These are phyloP conservation scores for Phyllotis vaccarum DNA, from an alignment of 2,797 vertebrate genomes.

Conservation along the genomic window DNA sequence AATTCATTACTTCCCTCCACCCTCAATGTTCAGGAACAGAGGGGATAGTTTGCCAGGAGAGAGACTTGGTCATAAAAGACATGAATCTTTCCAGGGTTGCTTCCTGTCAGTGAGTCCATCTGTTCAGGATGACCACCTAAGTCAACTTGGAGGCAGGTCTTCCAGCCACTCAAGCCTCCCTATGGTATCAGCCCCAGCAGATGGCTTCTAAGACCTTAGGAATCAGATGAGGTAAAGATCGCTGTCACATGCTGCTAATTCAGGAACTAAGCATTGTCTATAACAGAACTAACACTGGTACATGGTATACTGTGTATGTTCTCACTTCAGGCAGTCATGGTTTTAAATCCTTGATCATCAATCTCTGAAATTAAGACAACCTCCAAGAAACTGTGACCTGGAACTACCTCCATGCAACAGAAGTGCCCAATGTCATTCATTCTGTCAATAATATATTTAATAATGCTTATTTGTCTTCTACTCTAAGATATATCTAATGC, in stretches of 20 bases:
- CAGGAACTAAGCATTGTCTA: not conserved
- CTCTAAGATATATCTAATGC: not conserved
- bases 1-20: not conserved
- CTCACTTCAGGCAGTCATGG: not conserved
- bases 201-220: not conserved
- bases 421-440: not conserved
- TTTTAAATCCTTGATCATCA: constrained; percentile 6
- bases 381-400: not conserved
- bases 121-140: too few species aligned
- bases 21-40: not conserved
- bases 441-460: not conserved
- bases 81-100: not conserved
- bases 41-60: not conserved
- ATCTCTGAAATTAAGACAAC: not conserved
- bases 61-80: not conserved
- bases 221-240: not conserved
- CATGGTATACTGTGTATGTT: not conserved
- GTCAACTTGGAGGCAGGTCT: not conserved
- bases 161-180: not conserved
- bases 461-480: not conserved
- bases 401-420: not conserved
- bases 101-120: not conserved
- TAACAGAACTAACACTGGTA: not conserved
- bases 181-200: not conserved
- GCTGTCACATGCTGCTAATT: not conserved